phyloP scores from a whole-genome alignment of 2,113 vertebrate genomes.

The Trochalopteron elliotii region DNA sequence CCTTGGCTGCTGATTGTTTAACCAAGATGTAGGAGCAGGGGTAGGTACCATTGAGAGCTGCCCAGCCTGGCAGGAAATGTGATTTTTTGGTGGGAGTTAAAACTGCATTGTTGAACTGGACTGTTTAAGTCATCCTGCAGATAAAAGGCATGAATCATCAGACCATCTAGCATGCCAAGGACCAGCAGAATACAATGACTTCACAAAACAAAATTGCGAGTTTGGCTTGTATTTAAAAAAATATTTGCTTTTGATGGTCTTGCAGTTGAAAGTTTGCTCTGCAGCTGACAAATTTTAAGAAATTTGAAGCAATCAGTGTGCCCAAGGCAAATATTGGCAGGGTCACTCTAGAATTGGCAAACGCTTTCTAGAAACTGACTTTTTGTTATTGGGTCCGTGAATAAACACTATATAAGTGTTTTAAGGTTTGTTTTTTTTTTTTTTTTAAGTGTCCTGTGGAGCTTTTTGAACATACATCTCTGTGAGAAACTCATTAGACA shows the following conservation, averaged over 20 bases:
- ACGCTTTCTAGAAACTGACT: not conserved
- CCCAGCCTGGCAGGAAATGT: not conserved
- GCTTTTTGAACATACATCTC: not conserved
- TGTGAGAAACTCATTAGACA: not conserved
- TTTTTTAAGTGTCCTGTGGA: not conserved
- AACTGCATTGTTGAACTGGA: not conserved
- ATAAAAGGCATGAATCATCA: not conserved
- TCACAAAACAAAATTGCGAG: not conserved
- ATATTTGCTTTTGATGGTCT: not conserved
- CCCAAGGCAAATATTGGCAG: not conserved
- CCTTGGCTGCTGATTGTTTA: not conserved
- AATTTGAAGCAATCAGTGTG: not conserved
- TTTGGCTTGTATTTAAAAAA: not conserved
- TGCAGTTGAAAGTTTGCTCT: not conserved
- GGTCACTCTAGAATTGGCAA: not conserved
- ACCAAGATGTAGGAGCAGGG: fast-evolving
- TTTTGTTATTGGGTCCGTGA: fast-evolving
- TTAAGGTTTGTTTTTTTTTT: not conserved
- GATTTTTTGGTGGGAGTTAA: not conserved
- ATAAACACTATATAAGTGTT: fast-evolving
- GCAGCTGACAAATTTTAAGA: not conserved
- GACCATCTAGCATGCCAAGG: fast-evolving
- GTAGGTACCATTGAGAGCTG: fast-evolving
- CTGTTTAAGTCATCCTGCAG: not conserved
- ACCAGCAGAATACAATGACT: not conserved